These are phyloP conservation scores for Cynopterus brachyotis DNA, from an alignment of 2,113 vertebrate genomes.

Conservation along the genomic window DNA sequence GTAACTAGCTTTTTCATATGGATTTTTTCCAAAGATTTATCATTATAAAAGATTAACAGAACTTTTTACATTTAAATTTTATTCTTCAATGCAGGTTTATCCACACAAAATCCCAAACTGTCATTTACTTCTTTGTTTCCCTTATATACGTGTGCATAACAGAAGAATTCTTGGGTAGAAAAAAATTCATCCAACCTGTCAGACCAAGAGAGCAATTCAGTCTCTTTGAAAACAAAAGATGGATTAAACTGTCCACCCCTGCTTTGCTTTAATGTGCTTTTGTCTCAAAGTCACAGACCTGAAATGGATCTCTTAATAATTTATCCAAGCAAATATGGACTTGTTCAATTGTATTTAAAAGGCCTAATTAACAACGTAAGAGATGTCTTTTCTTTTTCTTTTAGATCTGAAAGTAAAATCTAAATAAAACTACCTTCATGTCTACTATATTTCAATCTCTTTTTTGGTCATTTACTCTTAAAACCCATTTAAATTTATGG, in stretches of 20 bases:
- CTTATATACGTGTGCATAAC: not conserved
- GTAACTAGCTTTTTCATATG: not conserved
- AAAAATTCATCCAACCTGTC: slow-evolving; percentile 27
- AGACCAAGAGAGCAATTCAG: slow-evolving; percentile 22
- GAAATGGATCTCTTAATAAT: slow-evolving; percentile 50
- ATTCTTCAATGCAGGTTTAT: not conserved
- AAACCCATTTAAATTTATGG: not conserved
- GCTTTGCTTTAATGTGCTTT: slow-evolving; percentile 14
- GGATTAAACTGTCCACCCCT: not conserved
- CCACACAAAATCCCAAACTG: not conserved
- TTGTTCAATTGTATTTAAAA: slow-evolving; percentile 20
- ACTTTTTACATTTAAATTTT: not conserved
- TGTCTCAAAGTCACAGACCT: slow-evolving; percentile 36
- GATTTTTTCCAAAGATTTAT: not conserved
- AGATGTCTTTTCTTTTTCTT: slow-evolving; percentile 10
- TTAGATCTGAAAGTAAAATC: slow-evolving; percentile 23
- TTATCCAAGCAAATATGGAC: not conserved
- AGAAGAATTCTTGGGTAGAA: not conserved
- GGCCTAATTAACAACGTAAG: not conserved
- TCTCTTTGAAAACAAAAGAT: slow-evolving; percentile 38
- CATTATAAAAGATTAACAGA: not conserved
- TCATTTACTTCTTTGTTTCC: not conserved
- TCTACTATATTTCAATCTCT: not conserved
- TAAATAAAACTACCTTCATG: not conserved
- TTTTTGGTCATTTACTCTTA: slow-evolving; percentile 8